Evolutionary conservation across 2,797 vertebrate species (phyloP), one percentile per base, ranked within the genome.

Genomic region (Graptemys geographica): DNA sequence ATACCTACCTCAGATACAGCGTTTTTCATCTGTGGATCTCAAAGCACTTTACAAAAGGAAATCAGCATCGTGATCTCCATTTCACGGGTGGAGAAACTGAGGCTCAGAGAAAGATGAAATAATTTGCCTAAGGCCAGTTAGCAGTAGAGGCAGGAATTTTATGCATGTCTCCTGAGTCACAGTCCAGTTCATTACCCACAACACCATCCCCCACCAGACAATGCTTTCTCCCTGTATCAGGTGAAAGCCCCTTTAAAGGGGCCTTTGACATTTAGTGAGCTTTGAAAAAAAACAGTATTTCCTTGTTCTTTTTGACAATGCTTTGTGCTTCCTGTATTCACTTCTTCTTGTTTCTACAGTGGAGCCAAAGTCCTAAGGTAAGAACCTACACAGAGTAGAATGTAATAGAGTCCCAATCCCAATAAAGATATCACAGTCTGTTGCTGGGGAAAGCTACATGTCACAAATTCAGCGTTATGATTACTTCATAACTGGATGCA

Each of bases 401-500:
- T 19, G 62, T n/a, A 18, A n/a, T 8, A 65, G 62, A n/a, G 16
- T n/a, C 33, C 9, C 8, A n/a, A 65, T 65, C 62, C 62, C 33
- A n/a, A 69, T 44, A 91, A 90, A 1, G 1, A 87, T 91, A 93
- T 93, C 92, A 81, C 33, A 1, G 87, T 88, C 95, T 95, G 97
- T 97, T 97, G 97, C 97, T 90, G 96, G 97, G 96, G 97, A 93
- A 96, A 96, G 97, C 86, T 89, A 95, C 94, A 92, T 47, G 47
- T 62, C 95, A 96, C 97, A 95, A 96, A 78, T 78, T 89, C 27
- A 62, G 53, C 12, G 79, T 27, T 65, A 94, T 90, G 94, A 95
- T 95, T 95, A 88, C 86, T 97, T 97, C 89, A 80, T 89, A 91
- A 91, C 78, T 91, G 89, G 87, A 94, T 81, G 83, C 9, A 89